phyloP scores from a whole-genome alignment of 2,888 invertebrate species.

The Alloscopus bannaensis region DNA sequence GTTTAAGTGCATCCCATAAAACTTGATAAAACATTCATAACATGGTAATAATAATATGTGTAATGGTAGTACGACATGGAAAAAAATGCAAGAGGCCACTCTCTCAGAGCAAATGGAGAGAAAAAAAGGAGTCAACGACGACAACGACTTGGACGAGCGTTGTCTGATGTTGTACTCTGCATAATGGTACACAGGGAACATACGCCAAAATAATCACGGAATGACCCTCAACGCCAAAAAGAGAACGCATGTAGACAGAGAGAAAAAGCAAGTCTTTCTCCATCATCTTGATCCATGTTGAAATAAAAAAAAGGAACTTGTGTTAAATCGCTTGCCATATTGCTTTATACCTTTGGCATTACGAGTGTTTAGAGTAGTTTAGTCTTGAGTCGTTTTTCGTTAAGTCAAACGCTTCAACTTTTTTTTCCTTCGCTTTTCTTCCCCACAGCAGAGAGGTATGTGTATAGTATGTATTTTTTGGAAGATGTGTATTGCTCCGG shows the following conservation, averaged over 20 bases:
- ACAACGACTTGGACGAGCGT: no score
- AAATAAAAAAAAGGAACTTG: slow-evolving; percentile 36
- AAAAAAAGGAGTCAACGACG: neutral
- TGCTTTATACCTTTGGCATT: no score
- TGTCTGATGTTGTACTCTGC: no score
- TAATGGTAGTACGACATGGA: slow-evolving; percentile 56
- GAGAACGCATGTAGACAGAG: no score
- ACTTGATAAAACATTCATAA: slow-evolving; percentile 65
- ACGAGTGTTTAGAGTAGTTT: no score
- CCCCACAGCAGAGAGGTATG: slow-evolving; percentile 39
- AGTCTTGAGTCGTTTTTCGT: no score
- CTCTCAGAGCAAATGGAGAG: neutral
- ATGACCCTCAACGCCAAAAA: no score
- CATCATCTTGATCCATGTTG: slow-evolving; percentile 31
- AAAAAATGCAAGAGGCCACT: slow-evolving; percentile 44
- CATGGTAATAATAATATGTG: slow-evolving; percentile 64
- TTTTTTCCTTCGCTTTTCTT: no score
- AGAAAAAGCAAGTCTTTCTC: slow-evolving; percentile 13
- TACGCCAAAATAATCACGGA: no score
- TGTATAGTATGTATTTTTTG: no score
- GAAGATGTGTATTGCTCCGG: slow-evolving; percentile 64
- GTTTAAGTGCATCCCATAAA: slow-evolving; percentile 67
- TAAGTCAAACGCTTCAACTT: no score
- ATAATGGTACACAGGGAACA: no score
- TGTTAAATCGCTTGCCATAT: slow-evolving; percentile 38